Conservation (phyloP, 2,888 invertebrate genomes). For the Stenodera caucasica region DNA sequence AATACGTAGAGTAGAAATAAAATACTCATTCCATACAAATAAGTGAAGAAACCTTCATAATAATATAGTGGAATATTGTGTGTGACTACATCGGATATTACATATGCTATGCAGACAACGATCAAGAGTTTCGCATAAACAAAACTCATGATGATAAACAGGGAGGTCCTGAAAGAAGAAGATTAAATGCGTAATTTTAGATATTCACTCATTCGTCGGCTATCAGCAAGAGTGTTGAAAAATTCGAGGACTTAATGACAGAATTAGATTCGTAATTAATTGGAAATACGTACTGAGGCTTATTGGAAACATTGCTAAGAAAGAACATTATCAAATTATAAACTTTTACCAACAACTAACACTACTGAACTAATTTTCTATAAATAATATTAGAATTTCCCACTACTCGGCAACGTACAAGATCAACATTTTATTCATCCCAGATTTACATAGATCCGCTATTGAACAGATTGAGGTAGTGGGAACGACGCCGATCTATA, state of each 20-base stretch:
- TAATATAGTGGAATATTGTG: slow-evolving; percentile 89
- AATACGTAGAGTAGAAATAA: slow-evolving; percentile 91
- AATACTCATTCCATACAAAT: slow-evolving; percentile 90
- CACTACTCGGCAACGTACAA: neutral
- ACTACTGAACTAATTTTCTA: slow-evolving; percentile 29
- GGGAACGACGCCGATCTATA: no score
- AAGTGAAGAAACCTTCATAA: slow-evolving; percentile 95
- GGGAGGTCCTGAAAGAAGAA: slow-evolving; percentile 75
- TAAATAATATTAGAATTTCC: slow-evolving; percentile 17
- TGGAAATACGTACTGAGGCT: slow-evolving; percentile 19
- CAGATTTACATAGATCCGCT: no score
- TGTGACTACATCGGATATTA: slow-evolving; percentile 92
- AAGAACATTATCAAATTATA: slow-evolving; percentile 10
- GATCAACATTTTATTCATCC: neutral
- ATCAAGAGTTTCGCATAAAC: slow-evolving; percentile 94
- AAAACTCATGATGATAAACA: slow-evolving; percentile 94
- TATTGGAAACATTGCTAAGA: slow-evolving; percentile 14
- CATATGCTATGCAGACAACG: slow-evolving; percentile 91
- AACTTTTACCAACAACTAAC: slow-evolving; percentile 16
- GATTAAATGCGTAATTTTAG: neutral
- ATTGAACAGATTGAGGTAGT: no score
- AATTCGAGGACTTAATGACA: neutral
- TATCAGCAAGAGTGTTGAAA: no score
- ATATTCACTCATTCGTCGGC: neutral
- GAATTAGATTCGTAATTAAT: neutral